phyloP scores from a whole-genome alignment of 2,888 invertebrate genomes.

The Tinea semifulvella region DNA sequence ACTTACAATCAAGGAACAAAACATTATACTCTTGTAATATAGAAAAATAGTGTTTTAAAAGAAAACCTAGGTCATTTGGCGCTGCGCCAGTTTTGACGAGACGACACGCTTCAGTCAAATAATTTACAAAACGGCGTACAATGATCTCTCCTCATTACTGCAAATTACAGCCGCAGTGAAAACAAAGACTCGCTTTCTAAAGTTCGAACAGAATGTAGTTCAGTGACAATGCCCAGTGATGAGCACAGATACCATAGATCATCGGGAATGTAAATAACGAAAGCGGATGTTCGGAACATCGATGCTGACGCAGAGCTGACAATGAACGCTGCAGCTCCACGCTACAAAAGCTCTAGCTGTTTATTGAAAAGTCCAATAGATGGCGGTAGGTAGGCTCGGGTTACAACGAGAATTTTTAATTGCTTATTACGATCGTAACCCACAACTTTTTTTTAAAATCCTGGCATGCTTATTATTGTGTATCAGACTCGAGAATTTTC shows the following conservation, averaged over 20 bases:
- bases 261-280: conserved; percentile 29
- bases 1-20: too few relatives aligned
- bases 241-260: conserved; percentile 31
- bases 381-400: not conserved
- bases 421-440: too few relatives aligned
- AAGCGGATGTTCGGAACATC: conserved; percentile 37
- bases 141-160: conserved; percentile 55
- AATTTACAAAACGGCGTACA: conserved; percentile 47
- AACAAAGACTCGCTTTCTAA: conserved; percentile 61
- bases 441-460: too few relatives aligned
- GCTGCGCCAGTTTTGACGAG: conserved; percentile 23
- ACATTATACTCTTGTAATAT: not conserved
- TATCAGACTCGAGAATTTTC: too few relatives aligned
- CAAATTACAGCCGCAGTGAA: conserved; percentile 53
- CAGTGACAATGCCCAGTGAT: conserved; percentile 26
- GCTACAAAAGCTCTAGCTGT: not conserved
- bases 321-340: not conserved
- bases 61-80: conserved; percentile 13
- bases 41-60: not conserved
- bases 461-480: too few relatives aligned
- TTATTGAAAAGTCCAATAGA: not conserved
- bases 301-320: not conserved
- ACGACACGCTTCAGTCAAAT: conserved; percentile 31
- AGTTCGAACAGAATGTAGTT: conserved; percentile 46
- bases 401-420: too few relatives aligned